Conservation (phyloP, 2,888 invertebrate genomes). For the Yponomeuta evonymella region DNA sequence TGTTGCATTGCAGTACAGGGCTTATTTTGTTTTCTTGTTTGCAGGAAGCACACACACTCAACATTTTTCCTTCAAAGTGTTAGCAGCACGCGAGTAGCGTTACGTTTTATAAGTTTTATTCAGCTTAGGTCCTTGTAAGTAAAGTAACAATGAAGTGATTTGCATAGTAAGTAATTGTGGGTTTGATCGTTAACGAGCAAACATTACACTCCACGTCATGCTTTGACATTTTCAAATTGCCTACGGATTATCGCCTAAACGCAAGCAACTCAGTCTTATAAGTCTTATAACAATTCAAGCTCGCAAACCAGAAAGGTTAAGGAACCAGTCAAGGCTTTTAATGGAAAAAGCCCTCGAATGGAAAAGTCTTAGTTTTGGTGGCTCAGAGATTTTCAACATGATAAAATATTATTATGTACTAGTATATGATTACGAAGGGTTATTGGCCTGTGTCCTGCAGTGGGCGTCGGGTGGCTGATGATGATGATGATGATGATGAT, state of each 20-base stretch:
- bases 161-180: conserved; percentile 50
- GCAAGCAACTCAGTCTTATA: background rate
- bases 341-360: too few relatives aligned
- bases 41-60: conserved; percentile 10
- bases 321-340: too few relatives aligned
- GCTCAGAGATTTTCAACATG: too few relatives aligned
- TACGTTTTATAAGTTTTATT: conserved; percentile 34
- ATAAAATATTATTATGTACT: too few relatives aligned
- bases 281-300: too few relatives aligned
- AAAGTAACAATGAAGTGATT: conserved; percentile 47
- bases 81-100: conserved; percentile 34
- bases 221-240: background rate
- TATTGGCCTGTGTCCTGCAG: too few relatives aligned
- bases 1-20: conserved; percentile 54
- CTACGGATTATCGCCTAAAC: background rate
- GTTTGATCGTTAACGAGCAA: conserved; percentile 24
- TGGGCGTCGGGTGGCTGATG: too few relatives aligned
- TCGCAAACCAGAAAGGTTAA: too few relatives aligned
- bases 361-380: too few relatives aligned
- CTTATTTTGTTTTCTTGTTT: conserved; percentile 46
- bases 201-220: conserved; percentile 22
- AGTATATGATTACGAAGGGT: too few relatives aligned
- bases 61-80: conserved; percentile 17
- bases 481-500: too few relatives aligned
- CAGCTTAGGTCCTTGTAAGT: conserved; percentile 23